Evolutionary conservation across 2,797 vertebrate genomes (phyloP), one percentile per base, ranked within the genome.

Genomic region (Myotis pilosus): DNA sequence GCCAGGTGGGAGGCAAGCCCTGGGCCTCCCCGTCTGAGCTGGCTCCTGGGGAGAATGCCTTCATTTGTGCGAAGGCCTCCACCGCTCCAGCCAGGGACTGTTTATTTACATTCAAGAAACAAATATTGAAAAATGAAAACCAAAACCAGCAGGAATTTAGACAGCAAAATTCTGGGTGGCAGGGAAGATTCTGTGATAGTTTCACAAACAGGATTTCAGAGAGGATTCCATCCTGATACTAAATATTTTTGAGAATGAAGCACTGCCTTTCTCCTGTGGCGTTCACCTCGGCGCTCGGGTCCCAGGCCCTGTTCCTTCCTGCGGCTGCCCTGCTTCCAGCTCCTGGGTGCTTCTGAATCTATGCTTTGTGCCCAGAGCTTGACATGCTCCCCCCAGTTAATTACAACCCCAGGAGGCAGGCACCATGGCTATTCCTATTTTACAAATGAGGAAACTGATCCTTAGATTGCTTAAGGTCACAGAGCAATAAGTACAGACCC

Each of bases 51-150:
- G 71, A 78, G 89, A 94, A 75, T 6, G 20, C 28, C 85, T 78
- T 81, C 55, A 0, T 71, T 47, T 19, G 47, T 66, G 17, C 41
- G 80, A 84, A 89, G 64, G 49, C 25, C 38, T 66, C 53, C 71
- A 6, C 51, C 12, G 47, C 57, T 47, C 83, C 38, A 9, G 28
- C 55, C 12, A 0, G 20, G 22, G 80, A 57, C 23, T 81, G 64
- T 92, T 93, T 94, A 72, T 96, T 96, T 96, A 89, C 47, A 62
- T 62, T 94, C 47, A 53, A 94, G 87, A 84, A 93, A 91, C 57
- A 91, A 95, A 96, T 95, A 89, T 72, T 69, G 69, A 87, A 90
- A 89, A 92, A 92, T 71, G 85, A 86, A 94, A 94, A 89, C 82
- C 72, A 60, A 96, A 95, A 55, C 87, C 85, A 94, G 71, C 47